Evolutionary conservation across 64 coral and sea anemone genomes (phyloP).

Genomic region (Cladopsammia gracilis): DNA sequence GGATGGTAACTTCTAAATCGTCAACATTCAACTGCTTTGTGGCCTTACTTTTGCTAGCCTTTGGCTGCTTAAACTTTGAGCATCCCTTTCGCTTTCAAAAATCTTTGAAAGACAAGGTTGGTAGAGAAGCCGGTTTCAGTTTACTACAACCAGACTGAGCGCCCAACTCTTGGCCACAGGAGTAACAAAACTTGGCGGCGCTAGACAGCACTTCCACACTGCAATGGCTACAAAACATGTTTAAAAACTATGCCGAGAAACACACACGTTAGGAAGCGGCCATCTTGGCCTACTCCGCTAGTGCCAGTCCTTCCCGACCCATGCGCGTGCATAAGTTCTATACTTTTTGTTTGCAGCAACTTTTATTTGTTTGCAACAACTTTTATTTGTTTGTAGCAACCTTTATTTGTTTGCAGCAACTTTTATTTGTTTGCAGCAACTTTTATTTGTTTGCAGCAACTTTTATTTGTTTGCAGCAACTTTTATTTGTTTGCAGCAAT

Average conservation of each 20-base stretch:
- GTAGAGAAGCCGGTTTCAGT: constrained; percentile 15
- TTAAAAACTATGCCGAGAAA: not conserved
- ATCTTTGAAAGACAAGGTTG: constrained; percentile 19
- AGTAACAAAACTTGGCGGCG: constrained; percentile 29
- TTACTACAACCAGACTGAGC: not conserved
- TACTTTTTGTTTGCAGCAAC: no score
- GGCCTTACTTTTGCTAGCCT: constrained; percentile 3
- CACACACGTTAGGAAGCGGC: not conserved
- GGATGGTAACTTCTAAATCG: constrained; percentile 50
- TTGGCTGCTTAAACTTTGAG: constrained; percentile 14
- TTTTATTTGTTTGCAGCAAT: no score
- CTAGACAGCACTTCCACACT: not conserved
- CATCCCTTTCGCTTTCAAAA: constrained; percentile 33
- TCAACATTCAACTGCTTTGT: constrained; percentile 23
- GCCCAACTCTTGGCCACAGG: constrained; percentile 2
- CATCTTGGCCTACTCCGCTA: not conserved
- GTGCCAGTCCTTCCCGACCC: not conserved
- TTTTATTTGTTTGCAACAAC: no score
- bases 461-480: no score
- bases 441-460: no score
- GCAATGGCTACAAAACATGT: not conserved
- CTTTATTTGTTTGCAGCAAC: no score
- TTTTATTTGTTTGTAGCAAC: no score
- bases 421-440: no score
- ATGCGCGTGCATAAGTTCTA: not conserved